Evolutionary conservation across 2,113 vertebrate species (phyloP), one percentile per base, ranked within the genome.

Genomic region (Ceuthmochares aereus): DNA sequence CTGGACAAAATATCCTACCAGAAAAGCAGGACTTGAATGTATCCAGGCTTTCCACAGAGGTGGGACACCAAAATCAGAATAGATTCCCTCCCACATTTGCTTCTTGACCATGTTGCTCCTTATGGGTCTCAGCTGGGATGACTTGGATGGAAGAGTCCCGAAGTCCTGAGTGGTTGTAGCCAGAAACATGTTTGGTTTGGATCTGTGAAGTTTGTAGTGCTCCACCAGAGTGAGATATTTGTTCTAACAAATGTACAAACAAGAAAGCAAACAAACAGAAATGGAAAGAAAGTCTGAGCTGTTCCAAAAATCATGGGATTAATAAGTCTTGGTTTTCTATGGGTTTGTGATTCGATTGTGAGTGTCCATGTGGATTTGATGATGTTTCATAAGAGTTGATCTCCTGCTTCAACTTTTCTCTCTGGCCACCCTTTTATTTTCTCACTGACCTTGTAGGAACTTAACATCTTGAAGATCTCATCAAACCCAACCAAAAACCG

Each of bases 401-500:
- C 76, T 97, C 69, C 86, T 89, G 89, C 80, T 93, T 95, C 60
- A 90, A 22, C 68, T 97, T 90, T 92, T 93, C 80, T 91, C 69
- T 75, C 80, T 90, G 91, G 73, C 60, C 94, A 87, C 42, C 49
- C 60, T 93, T 94, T 72, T 69, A 59, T 56, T 90, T 94, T 86
- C 86, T 82, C 6, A 0, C 52, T 93, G 95, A 95, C 95, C 93
- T 92, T 81, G 47, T 78, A 92, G 89, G 84, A 95, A 95, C 95
- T 95, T 93, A 89, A 93, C 95, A 90, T 93, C 94, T 93, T 92
- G 91, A 96, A 95, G 86, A 91, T 60, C 87, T 95, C 91, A 89
- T 96, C 83, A 87, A 84, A 84, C 47, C 62, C 76, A 81, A 75
- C 55, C 16, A 58, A 89, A 95, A 89, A 15, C 6, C 4, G 86